Conservation (phyloP, 23 tunicate genomes). For the Halocynthia aurantium region DNA sequence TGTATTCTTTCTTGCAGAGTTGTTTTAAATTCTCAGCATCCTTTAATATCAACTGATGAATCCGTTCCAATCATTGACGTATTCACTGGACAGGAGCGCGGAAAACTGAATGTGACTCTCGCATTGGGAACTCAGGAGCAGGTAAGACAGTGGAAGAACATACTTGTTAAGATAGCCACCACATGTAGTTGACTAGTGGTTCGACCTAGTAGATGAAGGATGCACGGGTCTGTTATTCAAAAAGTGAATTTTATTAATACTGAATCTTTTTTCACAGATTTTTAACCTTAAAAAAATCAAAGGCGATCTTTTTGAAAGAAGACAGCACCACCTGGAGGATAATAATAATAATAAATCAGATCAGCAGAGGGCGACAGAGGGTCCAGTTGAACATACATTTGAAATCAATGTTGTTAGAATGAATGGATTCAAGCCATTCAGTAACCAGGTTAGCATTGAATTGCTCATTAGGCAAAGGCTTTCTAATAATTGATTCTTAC, state of each 20-base stretch:
- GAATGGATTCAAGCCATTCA: constrained; percentile 48
- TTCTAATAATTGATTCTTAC: no score
- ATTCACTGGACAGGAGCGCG: constrained; percentile 70
- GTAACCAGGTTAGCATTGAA: constrained; percentile 30
- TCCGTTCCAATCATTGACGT: constrained; percentile 64
- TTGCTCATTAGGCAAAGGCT: no score
- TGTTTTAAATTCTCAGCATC: constrained; percentile 57
- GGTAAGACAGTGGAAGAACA: constrained; percentile 5
- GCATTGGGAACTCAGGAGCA: constrained; percentile 79
- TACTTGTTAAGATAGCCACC: no score
- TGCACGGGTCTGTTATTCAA: no score
- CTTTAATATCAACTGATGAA: constrained; percentile 70
- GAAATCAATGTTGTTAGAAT: constrained; percentile 40
- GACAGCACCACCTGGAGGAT: constrained; percentile 39
- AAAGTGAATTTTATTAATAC: no score
- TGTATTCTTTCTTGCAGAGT: constrained; percentile 48
- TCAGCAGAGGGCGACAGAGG: neutral
- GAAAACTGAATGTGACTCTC: constrained; percentile 52
- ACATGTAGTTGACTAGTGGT: no score
- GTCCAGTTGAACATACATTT: constrained; percentile 35
- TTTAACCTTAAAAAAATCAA: constrained; percentile 11
- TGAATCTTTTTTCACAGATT: neutral
- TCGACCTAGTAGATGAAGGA: no score
- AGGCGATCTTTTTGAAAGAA: constrained; percentile 1
- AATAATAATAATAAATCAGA: neutral